Evolutionary conservation across 2,888 invertebrate genomes (phyloP).

Genomic region (Tinea pellionella): DNA sequence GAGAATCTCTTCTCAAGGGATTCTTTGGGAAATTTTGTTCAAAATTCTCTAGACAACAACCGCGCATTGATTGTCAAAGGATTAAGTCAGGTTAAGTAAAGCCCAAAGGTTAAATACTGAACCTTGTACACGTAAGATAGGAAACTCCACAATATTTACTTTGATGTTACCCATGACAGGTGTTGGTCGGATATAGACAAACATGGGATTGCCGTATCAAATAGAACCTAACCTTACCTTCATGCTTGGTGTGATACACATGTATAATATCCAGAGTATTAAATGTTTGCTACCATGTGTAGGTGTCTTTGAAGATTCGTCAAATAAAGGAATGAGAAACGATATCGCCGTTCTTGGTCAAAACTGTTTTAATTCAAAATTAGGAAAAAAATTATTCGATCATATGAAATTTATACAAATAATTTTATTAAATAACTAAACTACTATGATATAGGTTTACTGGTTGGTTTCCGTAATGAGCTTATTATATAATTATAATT

Average conservation of each 20-base stretch:
- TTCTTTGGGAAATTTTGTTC: not conserved
- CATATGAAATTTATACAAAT: no score
- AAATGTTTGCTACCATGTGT: not conserved
- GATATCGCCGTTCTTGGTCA: no score
- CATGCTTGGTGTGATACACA: not conserved
- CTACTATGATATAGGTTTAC: no score
- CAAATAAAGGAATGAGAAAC: not conserved
- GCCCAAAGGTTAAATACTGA: not conserved
- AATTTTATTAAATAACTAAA: no score
- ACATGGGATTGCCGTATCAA: conserved; percentile 1
- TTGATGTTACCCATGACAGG: not conserved
- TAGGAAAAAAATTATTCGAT: no score
- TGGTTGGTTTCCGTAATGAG: no score
- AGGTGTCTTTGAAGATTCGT: not conserved
- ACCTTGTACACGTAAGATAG: not conserved
- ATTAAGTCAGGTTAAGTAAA: not conserved
- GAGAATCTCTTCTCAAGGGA: no score
- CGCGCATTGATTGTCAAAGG: not conserved
- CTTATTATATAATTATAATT: no score
- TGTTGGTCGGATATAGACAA: not conserved
- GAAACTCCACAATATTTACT: not conserved
- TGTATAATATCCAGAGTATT: not conserved
- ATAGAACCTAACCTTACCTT: not conserved
- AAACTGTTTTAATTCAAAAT: no score
- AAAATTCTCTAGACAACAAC: not conserved